Percentiles rank a stretch among this genome's conserved stretches.
Conservation (phyloP, 2,888 invertebrate genomes). For the Falcaria lacertinaria region DNA sequence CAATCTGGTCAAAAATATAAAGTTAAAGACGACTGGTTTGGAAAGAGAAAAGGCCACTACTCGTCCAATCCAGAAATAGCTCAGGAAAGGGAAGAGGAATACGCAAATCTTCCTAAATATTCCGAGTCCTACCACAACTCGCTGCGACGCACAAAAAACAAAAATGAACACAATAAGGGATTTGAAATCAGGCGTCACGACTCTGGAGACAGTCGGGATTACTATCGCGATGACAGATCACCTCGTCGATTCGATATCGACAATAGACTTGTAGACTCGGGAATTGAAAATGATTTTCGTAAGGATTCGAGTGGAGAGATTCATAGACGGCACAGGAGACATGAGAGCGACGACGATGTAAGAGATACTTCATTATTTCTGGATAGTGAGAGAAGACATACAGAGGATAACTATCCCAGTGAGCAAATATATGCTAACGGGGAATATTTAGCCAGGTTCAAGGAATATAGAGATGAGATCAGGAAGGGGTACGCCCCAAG, state of each 20-base stretch:
- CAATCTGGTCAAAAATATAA: slow-evolving; percentile 69
- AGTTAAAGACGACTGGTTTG: slow-evolving; percentile 64
- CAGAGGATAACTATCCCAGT: slow-evolving; percentile 81
- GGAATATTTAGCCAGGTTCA: slow-evolving; percentile 59
- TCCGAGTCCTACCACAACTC: slow-evolving; percentile 80
- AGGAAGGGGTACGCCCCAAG: slow-evolving; percentile 62
- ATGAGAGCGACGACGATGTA: slow-evolving; percentile 86
- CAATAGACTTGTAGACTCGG: slow-evolving; percentile 86
- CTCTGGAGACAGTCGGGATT: slow-evolving; percentile 74
- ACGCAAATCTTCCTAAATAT: slow-evolving; percentile 68
- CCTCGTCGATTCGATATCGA: slow-evolving; percentile 74
- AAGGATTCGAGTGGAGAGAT: slow-evolving; percentile 83
- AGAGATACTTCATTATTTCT: slow-evolving; percentile 83
- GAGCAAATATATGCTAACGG: slow-evolving; percentile 71
- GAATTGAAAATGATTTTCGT: slow-evolving; percentile 89
- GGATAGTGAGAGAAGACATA: slow-evolving; percentile 86
- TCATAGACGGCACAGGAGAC: slow-evolving; percentile 52
- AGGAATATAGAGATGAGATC: slow-evolving; percentile 54
- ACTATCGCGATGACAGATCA: slow-evolving; percentile 62
- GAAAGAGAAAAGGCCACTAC: slow-evolving; percentile 75
- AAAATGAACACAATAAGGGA: slow-evolving; percentile 58
- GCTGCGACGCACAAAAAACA: slow-evolving; percentile 79
- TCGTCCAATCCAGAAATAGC: slow-evolving; percentile 82
- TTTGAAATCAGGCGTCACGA: slow-evolving; percentile 62
- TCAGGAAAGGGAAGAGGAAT: slow-evolving; percentile 70